Conservation (phyloP, 37 sponge, comb jelly and placozoan species). For the Ephydatia muelleri region DNA sequence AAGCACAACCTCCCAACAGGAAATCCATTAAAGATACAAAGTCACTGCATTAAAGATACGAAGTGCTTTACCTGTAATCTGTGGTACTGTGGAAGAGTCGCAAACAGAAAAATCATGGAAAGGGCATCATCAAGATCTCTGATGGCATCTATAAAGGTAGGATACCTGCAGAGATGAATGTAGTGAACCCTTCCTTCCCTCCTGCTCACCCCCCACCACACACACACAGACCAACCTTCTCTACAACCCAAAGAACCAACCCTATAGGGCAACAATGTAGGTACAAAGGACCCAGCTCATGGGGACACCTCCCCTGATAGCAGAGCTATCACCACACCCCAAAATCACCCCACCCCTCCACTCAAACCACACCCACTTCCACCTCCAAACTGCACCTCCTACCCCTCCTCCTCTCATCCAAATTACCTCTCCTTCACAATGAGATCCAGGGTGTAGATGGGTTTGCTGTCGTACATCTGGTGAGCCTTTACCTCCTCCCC, state of each 20-base stretch:
- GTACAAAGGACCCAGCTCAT: background rate
- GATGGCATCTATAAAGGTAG: conserved; percentile 95
- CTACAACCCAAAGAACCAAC: background rate
- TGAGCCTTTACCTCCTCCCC: conserved; percentile 71
- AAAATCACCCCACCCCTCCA: background rate
- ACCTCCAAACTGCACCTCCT: background rate
- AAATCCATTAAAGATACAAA: no score
- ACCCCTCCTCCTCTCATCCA: background rate
- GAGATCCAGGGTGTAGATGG: conserved; percentile 88
- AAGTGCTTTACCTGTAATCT: conserved; percentile 68
- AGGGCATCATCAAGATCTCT: conserved; percentile 97
- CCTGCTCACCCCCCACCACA: background rate
- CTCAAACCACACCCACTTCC: no score
- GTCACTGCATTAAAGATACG: background rate
- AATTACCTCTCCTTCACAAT: conserved; percentile 89
- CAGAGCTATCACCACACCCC: background rate
- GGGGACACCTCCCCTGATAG: background rate
- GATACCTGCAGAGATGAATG: conserved; percentile 68
- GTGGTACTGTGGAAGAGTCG: conserved; percentile 74
- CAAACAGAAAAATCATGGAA: conserved; percentile 83
- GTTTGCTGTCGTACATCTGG: conserved; percentile 82
- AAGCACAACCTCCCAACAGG: no score
- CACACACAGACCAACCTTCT: background rate
- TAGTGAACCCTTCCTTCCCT: background rate
- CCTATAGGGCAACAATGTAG: background rate